A percentile compares a stretch with the other conserved stretches of the same genome.
These are phyloP conservation scores for Drosophila seguyi DNA, from an alignment of 1,140 invertebrate species.

Conservation along the genomic window DNA sequence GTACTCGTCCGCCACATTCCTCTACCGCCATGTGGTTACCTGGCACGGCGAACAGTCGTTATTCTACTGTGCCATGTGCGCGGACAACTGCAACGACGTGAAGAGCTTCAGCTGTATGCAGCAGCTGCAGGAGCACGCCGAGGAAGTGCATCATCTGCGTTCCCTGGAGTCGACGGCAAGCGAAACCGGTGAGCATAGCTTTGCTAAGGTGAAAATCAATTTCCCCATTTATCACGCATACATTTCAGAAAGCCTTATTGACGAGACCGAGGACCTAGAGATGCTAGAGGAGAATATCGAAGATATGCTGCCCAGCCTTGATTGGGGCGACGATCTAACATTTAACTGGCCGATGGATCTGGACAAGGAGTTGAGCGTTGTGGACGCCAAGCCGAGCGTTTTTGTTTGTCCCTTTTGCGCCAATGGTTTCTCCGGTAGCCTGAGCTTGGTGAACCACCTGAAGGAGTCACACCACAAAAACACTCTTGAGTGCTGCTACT, in stretches of 20 bases:
- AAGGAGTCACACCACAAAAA: conserved; percentile 41
- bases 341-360: conserved; percentile 68
- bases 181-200: conserved; percentile 6
- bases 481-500: conserved; percentile 60
- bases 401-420: conserved; percentile 72
- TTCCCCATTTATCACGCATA: not conserved
- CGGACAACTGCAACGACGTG: conserved; percentile 53
- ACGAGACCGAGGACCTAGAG: conserved; percentile 67
- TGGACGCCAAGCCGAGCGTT: conserved; percentile 49
- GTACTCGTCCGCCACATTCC: conserved; percentile 54
- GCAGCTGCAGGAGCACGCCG: conserved; percentile 52
- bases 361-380: conserved; percentile 62
- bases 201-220: not conserved
- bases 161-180: conserved; percentile 8
- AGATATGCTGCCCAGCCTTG: conserved; percentile 59
- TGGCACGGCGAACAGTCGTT: conserved; percentile 69
- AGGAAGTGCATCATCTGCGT: conserved; percentile 45
- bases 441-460: conserved; percentile 55
- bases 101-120: conserved; percentile 55
- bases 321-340: conserved; percentile 68
- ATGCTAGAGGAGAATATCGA: conserved; percentile 76
- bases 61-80: conserved; percentile 69
- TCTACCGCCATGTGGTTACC: conserved; percentile 62
- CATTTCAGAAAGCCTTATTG: conserved; percentile 36
- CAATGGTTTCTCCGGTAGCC: conserved; percentile 64